Evolutionary conservation across 2,113 vertebrate genomes (phyloP).

Genomic region (Rhombomys opimus): DNA sequence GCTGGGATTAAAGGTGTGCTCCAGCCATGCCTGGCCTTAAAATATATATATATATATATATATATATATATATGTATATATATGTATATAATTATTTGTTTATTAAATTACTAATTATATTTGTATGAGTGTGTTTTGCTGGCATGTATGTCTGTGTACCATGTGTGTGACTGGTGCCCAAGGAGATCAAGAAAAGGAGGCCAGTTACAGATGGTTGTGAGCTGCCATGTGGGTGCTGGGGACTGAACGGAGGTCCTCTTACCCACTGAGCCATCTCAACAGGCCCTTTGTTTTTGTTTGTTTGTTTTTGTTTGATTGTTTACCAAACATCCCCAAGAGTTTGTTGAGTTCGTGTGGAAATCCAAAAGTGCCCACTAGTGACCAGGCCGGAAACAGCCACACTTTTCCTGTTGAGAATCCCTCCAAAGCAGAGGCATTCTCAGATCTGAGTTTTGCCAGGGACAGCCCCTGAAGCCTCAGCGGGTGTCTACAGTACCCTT

Average conservation of each 20-base stretch:
- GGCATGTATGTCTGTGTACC: not conserved
- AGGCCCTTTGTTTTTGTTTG: no score
- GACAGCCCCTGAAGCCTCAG: not conserved
- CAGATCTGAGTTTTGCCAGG: not conserved
- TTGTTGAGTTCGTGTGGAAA: not conserved
- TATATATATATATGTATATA: no score
- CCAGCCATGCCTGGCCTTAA: not conserved
- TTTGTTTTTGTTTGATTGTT: not conserved
- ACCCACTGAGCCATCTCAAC: not conserved
- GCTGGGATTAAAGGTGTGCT: not conserved
- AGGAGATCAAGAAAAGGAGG: not conserved
- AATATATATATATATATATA: not conserved
- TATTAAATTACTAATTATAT: not conserved
- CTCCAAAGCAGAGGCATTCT: not conserved
- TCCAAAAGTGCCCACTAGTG: not conserved
- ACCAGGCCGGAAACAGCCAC: not conserved
- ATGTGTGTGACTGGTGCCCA: not conserved
- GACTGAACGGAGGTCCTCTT: not conserved
- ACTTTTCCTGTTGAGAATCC: not conserved
- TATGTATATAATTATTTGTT: no score
- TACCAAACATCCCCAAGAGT: not conserved
- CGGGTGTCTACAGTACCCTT: not conserved
- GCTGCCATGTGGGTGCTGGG: not conserved
- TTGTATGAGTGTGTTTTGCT: not conserved
- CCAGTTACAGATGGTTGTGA: not conserved